Percentiles rank a stretch among this genome's conserved stretches.
Conservation (phyloP, 2,888 invertebrate species). For the Drymonia ruficornis region DNA sequence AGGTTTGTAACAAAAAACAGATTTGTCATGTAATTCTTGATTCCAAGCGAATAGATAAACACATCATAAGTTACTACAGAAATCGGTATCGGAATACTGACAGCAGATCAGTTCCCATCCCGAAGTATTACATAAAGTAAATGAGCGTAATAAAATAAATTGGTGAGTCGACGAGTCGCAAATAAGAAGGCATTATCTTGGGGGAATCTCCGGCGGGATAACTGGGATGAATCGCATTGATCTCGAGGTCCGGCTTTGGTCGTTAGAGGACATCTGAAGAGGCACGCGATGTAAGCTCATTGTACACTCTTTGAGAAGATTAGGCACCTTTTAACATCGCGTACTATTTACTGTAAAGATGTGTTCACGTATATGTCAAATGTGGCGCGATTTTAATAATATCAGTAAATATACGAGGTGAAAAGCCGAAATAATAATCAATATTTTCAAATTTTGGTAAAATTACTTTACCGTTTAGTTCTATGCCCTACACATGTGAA, state of each 20-base stretch:
- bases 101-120: constrained; percentile 7
- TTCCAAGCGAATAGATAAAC: no score
- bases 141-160: constrained; percentile 43
- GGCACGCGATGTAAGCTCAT: constrained; percentile 70
- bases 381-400: no score
- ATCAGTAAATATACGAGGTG: no score
- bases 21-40: no score
- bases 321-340: constrained; percentile 78
- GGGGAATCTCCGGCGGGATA: constrained; percentile 52
- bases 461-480: no score
- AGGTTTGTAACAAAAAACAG: no score
- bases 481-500: no score
- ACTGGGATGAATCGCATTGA: constrained; percentile 71
- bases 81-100: constrained; percentile 5
- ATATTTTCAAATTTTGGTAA: no score
- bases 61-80: not conserved
- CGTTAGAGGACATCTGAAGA: constrained; percentile 65
- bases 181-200: constrained; percentile 61
- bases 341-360: constrained; percentile 68
- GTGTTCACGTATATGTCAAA: not conserved
- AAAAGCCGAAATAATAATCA: no score
- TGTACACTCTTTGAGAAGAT: constrained; percentile 71
- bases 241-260: constrained; percentile 65
- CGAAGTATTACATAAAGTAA: constrained; percentile 29
- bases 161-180: constrained; percentile 45